Base-by-base conservation (phyloP, 2,113 vertebrate genomes). In the Plestiodon gilberti region DNA sequence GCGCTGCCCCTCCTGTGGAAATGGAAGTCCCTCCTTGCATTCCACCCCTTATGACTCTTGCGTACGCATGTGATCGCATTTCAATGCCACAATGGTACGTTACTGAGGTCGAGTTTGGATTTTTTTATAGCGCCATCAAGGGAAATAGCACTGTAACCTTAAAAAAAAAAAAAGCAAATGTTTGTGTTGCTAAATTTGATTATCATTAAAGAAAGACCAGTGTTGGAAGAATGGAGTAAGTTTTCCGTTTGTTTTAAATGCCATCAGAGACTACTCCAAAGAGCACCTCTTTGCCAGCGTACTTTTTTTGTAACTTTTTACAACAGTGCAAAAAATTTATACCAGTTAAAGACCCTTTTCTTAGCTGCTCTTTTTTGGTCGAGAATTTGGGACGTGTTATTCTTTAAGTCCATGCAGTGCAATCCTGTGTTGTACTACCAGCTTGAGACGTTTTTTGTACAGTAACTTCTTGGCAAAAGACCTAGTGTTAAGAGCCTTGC, bases 371-470 rank as follows among this genome's bases (percentile, higher is more conserved):
- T 91, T n/a, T 71, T 38, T 15, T 15, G 69, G 6, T 55, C 17
- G 93, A 91, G 90, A 92, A 92, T 89, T 38, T 80, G 93, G 88
- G 81, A 91, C 91, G 84, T 93, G 90, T 94, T 96, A 79, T 93
- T 95, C 93, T 94, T 95, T 85, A 87, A 84, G 78, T 69, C 89
- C 76, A 13, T 35, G 13, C 38, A 33, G 43, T 6, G 4, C 75
- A 84, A 11, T 13, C 25, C 25, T 81, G 13, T n/a, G 28, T 25
- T 48, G 8, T 48, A 48, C 43, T 48, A 48, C 43, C 43, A 93
- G 93, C 93, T 88, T 13, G 91, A 93, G 67, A 22, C 43, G 83
- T 83, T 93, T 91, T n/a, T 93, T 93, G 64, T 92, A 91, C 88
- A 89, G 88, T 91, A 87, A 88, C 87, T 89, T 89, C 89, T 90